Conservation (phyloP, 2,797 vertebrate species). For the Onychomys leucogaster region DNA sequence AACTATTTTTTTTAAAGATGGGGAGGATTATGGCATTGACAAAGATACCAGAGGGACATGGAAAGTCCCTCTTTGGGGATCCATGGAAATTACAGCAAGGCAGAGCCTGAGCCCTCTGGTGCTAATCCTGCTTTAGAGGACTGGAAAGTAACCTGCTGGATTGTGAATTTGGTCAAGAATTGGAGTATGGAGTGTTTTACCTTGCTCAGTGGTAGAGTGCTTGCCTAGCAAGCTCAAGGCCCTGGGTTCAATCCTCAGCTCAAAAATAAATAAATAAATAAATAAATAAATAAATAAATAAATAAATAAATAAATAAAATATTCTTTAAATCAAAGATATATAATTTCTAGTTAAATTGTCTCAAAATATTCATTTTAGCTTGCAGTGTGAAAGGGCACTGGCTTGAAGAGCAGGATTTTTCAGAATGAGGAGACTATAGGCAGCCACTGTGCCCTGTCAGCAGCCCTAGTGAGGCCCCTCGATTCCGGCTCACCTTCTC, state of each 20-base stretch:
- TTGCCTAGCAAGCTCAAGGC: too few species aligned
- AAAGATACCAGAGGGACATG: not conserved
- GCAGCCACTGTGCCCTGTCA: too few species aligned
- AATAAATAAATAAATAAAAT: too few species aligned
- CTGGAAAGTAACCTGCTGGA: rapidly evolving
- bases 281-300: too few species aligned
- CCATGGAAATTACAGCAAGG: not conserved
- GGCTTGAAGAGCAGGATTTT: not conserved
- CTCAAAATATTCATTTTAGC: not conserved
- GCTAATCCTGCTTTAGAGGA: rapidly evolving
- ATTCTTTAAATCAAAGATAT: not conserved
- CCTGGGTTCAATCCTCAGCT: too few species aligned
- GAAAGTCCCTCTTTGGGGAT: not conserved
- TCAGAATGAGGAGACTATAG: not conserved
- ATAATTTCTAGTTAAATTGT: not conserved
- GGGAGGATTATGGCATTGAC: not conserved
- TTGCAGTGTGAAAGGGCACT: not conserved
- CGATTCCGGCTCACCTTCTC: not conserved
- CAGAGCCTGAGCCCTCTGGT: not conserved
- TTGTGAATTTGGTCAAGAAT: not conserved
- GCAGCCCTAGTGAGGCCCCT: rapidly evolving
- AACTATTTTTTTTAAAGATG: slow-evolving; percentile 37
- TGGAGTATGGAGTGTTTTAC: not conserved
- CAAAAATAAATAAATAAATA: too few species aligned
- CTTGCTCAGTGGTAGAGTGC: too few species aligned